phyloP scores from a whole-genome alignment of 2,888 invertebrate species.

The Acrobasis suavella region DNA sequence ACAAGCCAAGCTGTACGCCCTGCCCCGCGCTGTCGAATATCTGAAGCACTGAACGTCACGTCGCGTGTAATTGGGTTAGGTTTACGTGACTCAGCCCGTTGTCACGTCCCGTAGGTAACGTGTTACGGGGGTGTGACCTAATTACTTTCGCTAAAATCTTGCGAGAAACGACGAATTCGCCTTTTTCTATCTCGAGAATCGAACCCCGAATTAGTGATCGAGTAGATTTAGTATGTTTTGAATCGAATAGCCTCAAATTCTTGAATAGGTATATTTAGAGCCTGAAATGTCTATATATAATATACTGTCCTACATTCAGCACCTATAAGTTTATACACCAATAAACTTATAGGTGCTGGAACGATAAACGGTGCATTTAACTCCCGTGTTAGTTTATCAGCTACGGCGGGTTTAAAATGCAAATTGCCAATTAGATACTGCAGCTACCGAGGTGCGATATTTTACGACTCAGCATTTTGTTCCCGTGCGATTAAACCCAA shows the following conservation, averaged over 20 bases:
- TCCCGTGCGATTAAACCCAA: not conserved
- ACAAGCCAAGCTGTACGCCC: constrained; percentile 51
- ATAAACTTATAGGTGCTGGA: not conserved
- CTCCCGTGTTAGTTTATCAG: constrained; percentile 7
- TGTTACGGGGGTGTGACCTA: constrained; percentile 68
- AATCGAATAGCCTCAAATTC: too few species aligned
- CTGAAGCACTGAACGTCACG: constrained; percentile 62
- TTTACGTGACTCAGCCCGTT: constrained; percentile 69
- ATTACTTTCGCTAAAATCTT: constrained; percentile 65
- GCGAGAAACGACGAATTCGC: constrained; percentile 16
- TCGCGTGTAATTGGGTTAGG: constrained; percentile 77
- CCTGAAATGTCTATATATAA: too few species aligned
- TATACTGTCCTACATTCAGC: too few species aligned
- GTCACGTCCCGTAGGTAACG: constrained; percentile 60
- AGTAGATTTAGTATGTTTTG: not conserved
- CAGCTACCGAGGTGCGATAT: constrained; percentile 6
- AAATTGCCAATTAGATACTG: constrained; percentile 14
- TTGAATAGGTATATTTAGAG: not conserved
- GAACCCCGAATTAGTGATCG: constrained; percentile 19
- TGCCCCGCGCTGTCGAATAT: constrained; percentile 62
- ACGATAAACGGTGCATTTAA: constrained; percentile 4
- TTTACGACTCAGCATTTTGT: constrained; percentile 6
- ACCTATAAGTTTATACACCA: too few species aligned
- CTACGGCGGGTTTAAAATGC: constrained; percentile 13
- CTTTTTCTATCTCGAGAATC: not conserved